Base-by-base conservation (phyloP, 2,113 vertebrate genomes). In the Halichoerus grypus region DNA sequence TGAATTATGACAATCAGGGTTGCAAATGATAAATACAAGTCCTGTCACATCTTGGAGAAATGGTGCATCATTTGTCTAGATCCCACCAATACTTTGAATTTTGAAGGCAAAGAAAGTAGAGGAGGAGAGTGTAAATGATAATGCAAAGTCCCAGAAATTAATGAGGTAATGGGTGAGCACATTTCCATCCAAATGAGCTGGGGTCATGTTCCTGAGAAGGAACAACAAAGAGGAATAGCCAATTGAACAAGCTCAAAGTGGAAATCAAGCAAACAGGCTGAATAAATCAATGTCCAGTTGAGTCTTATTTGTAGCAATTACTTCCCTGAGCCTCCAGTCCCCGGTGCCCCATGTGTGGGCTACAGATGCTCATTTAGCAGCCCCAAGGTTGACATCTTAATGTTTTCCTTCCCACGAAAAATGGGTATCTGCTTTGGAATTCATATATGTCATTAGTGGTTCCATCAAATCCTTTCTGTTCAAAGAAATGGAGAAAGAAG, bases 261-360 rank as follows among this genome's bases (percentile, higher is more conserved):
- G 88, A 97, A 95, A 95, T 90, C 92, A 92, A 94, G 95, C 84
- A 55, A 97, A 96, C 69, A 5, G 92, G 65, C 92, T 91, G 92
- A 95, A 97, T 96, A 96, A 94, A 97, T 97, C 97, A 97, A 86
- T 93, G 96, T 97, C 86, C 92, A 79, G 97, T 95, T 90, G 87
- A 81, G 71, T 97, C 94, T 97, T 94, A 85, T 97, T 96, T 97
- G 96, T 91, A 90, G 88, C 97, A 97, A 95, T 97, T 96, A 97
- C 83, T 84, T 96, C 76, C 67, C 59, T 13, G 67, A 97, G 76
- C 63, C 74, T 94, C 53, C 6, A 19, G 59, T 89, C 90, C 82
- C 94, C 28, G 16, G 89, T 39, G 92, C 53, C 84, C 46, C 77
- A 21, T 16, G 72, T 85, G 55, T 87, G 89, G 65, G 65, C 83